These are phyloP conservation scores for Uromys caudimaculatus DNA, from an alignment of 2,797 vertebrate genomes.

Conservation along the genomic window DNA sequence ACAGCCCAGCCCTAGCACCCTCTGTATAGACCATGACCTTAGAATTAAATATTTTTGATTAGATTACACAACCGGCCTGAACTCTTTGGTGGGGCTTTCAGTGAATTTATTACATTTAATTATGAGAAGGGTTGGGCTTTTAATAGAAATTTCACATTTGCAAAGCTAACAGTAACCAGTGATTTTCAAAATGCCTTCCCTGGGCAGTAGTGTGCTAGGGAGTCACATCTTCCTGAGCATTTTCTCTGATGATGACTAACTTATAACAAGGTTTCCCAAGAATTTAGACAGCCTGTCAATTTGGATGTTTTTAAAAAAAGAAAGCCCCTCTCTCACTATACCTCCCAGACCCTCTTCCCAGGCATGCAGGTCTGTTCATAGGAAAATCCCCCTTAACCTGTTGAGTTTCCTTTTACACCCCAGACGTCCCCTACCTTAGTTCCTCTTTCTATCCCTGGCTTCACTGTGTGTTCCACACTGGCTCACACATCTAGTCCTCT, in stretches of 20 bases:
- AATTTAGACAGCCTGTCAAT: not conserved
- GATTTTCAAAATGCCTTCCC: slow-evolving; percentile 25
- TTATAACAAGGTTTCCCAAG: not conserved
- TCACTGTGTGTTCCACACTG: not conserved
- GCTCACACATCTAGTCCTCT: not conserved
- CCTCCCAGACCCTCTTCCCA: not conserved
- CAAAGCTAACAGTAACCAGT: not conserved
- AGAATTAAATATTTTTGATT: slow-evolving; percentile 83
- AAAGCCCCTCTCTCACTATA: not conserved
- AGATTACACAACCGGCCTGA: slow-evolving; percentile 78
- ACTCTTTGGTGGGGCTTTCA: slow-evolving; percentile 74
- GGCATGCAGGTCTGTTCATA: not conserved
- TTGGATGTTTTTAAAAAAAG: not conserved
- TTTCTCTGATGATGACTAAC: not conserved
- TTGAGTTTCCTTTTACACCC: not conserved
- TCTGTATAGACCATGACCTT: slow-evolving; percentile 78
- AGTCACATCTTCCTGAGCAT: not conserved
- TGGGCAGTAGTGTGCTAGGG: not conserved
- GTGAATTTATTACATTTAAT: slow-evolving; percentile 76
- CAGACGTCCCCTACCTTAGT: not conserved
- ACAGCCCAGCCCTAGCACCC: slow-evolving; percentile 72
- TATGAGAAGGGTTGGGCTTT: slow-evolving; percentile 51
- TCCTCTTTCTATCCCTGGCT: not conserved
- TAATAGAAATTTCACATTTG: slow-evolving; percentile 64
- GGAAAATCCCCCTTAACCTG: not conserved